Conservation (phyloP, 2,888 invertebrate species). For the Diadegma fenestrale region DNA sequence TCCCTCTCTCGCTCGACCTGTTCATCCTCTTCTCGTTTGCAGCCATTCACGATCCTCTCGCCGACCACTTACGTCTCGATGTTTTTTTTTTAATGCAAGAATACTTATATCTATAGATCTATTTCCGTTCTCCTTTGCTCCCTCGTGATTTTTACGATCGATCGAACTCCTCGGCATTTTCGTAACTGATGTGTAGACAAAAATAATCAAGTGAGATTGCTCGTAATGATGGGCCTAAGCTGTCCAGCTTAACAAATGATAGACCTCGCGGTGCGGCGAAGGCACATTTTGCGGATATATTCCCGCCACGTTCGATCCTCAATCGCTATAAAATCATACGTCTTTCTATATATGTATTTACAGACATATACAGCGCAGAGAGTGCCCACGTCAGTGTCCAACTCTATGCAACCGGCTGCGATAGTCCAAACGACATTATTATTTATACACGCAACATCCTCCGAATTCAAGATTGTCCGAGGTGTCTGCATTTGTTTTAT, state of each 20-base stretch:
- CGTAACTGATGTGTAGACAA: conserved; percentile 81
- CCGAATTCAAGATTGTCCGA: too few species aligned
- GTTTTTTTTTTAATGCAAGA: conserved; percentile 12
- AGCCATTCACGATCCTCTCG: conserved; percentile 44
- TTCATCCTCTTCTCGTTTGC: conserved; percentile 14
- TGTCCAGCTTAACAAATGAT: conserved; percentile 85
- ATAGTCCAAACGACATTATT: conserved; percentile 11
- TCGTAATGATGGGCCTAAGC: conserved; percentile 84
- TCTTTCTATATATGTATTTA: not conserved
- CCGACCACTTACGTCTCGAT: conserved; percentile 53
- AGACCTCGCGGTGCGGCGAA: conserved; percentile 68
- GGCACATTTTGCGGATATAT: conserved; percentile 25
- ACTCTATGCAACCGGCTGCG: not conserved
- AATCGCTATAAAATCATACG: not conserved
- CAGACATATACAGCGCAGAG: not conserved
- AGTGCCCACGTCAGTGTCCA: not conserved
- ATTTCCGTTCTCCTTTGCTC: conserved; percentile 17
- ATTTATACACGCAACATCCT: too few species aligned
- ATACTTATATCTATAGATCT: conserved; percentile 16
- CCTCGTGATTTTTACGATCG: conserved; percentile 25
- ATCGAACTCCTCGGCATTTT: conserved; percentile 42
- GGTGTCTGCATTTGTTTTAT: too few species aligned
- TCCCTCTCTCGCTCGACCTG: not conserved
- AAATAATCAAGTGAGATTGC: conserved; percentile 85
- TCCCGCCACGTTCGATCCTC: conserved; percentile 2